Evolutionary conservation across 2,888 invertebrate species (phyloP), one percentile per base, ranked within the genome.

Genomic region (Pristionchus exspectatus): DNA sequence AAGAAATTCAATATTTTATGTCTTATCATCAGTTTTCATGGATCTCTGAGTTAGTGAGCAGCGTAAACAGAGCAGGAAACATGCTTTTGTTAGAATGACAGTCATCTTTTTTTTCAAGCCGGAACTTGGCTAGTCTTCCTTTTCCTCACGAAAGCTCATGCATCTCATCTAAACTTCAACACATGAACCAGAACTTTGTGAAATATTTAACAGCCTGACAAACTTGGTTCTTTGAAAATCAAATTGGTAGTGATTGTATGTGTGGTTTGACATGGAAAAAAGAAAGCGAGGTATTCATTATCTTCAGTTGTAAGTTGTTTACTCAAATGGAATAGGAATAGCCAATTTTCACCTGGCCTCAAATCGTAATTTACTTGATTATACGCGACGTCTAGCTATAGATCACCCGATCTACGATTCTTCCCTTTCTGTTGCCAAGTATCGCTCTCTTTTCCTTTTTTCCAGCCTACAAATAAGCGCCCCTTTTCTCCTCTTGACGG

Each of bases 221-320:
- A 59, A 21, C 59, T 21, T 18, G 9, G 59, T 18, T 63, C n/a
- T n/a, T 63, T 63, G 63, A 63, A 63, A 63, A 21, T n/a, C 24
- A 63, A 63, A 63, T 63, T 63, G 63, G 63, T 7, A n/a, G 63
- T 63, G 4, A n/a, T n/a, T 10, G n/a, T 3, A 63, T 63, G 63
- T 63, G 63, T 63, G 63, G 24, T 63, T 63, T n/a, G 63, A n/a
- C 24, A 63, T 21, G n/a, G 63, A 63, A 63, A n/a, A 63, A 63
- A 10, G 10, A 24, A 10, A 10, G 24, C 7, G 24, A 63, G 24
- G 63, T 10, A 63, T 63, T 63, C 63, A 63, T 63, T 63, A 63
- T 63, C 63, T 63, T 24, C 63, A 24, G 63, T 63, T 63, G 63
- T 63, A n/a, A 63, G 63, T 63, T 63, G 63, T 63, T 63, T 63